A percentile compares a stretch with the other conserved stretches of the same genome.
Conservation (phyloP, 2,113 vertebrate species). For the Sterrhoptilus dennistouni region DNA sequence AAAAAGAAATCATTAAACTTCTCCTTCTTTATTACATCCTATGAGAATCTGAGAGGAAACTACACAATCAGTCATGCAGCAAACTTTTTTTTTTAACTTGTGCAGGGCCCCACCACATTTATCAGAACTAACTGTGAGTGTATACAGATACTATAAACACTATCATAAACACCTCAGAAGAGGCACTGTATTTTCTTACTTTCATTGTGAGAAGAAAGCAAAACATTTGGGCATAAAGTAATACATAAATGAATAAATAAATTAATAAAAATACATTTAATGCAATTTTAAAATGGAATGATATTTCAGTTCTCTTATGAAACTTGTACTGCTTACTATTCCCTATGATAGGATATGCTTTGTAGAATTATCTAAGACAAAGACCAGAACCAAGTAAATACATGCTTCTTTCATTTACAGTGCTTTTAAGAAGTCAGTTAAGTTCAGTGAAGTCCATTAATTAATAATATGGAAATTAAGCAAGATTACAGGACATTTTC, state of each 20-base stretch:
- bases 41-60: not conserved
- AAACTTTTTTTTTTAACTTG: not conserved
- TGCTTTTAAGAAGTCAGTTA: not conserved
- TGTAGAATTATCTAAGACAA: not conserved
- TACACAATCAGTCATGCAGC: not conserved
- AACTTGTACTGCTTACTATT: not conserved
- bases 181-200: not conserved
- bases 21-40: not conserved
- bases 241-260: not conserved
- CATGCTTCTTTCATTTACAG: not conserved
- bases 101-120: not conserved
- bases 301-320: not conserved
- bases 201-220: not conserved
- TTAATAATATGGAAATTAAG: not conserved
- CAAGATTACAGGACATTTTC: not conserved
- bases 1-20: too few relatives aligned
- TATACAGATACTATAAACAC: not conserved
- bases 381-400: not conserved
- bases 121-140: not conserved
- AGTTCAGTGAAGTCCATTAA: not conserved
- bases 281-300: not conserved
- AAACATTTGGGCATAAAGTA: not conserved
- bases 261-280: not conserved
- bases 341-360: not conserved
- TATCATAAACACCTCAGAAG: not conserved